A percentile compares a stretch with the other conserved stretches of the same genome.
These are phyloP conservation scores for Diadophis punctatus DNA, from an alignment of 2,113 vertebrate species.

Conservation along the genomic window DNA sequence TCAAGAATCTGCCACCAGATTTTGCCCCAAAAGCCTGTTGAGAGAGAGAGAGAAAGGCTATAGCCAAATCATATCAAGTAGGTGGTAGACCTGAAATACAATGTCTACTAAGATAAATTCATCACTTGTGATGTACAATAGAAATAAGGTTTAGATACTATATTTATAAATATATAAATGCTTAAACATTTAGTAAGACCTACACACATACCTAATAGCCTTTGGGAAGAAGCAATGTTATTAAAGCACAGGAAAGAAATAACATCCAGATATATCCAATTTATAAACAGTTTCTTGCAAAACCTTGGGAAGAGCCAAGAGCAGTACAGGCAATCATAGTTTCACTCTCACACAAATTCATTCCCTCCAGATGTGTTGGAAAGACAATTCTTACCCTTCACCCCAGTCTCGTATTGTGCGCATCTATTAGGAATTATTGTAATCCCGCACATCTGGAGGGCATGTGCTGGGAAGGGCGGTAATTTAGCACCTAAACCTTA, in stretches of 20 bases:
- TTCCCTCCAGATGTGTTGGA: neutral
- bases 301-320: neutral
- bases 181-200: neutral
- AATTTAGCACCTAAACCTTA: neutral
- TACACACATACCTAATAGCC: neutral
- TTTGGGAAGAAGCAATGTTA: neutral
- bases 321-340: neutral
- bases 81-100: neutral
- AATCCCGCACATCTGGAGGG: neutral
- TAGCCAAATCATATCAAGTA: neutral
- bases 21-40: neutral
- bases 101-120: neutral
- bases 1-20: neutral
- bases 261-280: neutral
- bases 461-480: neutral
- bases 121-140: neutral
- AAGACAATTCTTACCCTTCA: neutral
- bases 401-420: neutral
- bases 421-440: neutral
- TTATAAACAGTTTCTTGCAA: neutral
- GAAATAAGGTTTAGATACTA: neutral
- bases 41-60: neutral
- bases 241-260: neutral
- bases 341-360: neutral
- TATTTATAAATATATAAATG: neutral